Conservation (phyloP, 2,888 invertebrate genomes). For the Brachylomia viminalis region DNA sequence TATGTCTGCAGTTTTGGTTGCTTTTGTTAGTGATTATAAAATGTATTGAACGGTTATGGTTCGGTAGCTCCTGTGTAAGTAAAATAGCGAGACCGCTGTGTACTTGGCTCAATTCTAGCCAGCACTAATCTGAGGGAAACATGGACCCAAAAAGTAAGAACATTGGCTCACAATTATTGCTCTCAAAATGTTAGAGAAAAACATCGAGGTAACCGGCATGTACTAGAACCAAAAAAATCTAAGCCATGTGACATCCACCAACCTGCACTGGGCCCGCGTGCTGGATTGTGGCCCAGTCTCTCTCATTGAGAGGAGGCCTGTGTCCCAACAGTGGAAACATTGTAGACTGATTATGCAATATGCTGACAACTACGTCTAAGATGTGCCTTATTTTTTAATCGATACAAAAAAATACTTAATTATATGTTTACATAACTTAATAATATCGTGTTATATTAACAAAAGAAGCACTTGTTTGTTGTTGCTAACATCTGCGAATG, state of each 20-base stretch:
- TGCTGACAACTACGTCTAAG: neutral
- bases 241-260: neutral
- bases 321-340: neutral
- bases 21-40: conserved; percentile 13
- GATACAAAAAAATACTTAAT: neutral
- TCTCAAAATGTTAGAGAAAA: neutral
- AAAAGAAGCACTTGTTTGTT: conserved; percentile 7
- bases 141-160: neutral
- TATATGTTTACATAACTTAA: neutral
- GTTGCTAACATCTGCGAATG: conserved; percentile 11
- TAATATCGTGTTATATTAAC: conserved; percentile 5
- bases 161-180: neutral
- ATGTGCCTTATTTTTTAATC: neutral
- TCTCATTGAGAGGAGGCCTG: neutral
- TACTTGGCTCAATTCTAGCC: too few relatives aligned
- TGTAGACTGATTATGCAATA: neutral
- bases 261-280: neutral
- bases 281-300: neutral
- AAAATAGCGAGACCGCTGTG: neutral
- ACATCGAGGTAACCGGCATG: neutral
- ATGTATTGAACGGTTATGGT: neutral
- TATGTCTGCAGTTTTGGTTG: conserved; percentile 15
- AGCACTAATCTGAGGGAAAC: neutral
- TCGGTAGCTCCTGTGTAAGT: neutral
- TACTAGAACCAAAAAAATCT: neutral